phyloP scores from a whole-genome alignment of 2,888 invertebrate species.

The Lepidocyrtoides sp. region DNA sequence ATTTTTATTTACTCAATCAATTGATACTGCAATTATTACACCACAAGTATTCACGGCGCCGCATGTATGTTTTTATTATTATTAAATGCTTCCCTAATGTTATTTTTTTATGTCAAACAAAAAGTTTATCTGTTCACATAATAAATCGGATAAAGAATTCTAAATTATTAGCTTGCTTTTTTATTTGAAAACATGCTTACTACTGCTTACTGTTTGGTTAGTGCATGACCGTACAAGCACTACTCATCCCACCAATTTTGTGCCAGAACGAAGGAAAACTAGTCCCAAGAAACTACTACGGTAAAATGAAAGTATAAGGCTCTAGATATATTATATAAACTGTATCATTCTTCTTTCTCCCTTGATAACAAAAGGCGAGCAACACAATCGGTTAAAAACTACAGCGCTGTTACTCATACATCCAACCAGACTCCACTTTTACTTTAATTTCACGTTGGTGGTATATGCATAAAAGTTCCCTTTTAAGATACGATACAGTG shows the following conservation, averaged over 20 bases:
- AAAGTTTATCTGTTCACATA: too few relatives aligned
- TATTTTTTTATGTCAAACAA: not conserved
- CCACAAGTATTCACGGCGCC: not conserved
- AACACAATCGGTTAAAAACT: not conserved
- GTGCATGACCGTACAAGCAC: not conserved
- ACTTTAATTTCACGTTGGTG: conserved; percentile 9
- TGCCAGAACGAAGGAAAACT: not conserved
- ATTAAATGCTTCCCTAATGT: not conserved
- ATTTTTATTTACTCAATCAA: too few relatives aligned
- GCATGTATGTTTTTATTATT: too few relatives aligned
- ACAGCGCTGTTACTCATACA: not conserved
- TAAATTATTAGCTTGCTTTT: too few relatives aligned
- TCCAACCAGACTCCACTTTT: not conserved
- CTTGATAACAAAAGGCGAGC: not conserved
- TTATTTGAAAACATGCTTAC: too few relatives aligned
- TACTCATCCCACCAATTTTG: not conserved
- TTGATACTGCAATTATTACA: too few relatives aligned
- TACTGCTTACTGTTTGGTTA: too few relatives aligned
- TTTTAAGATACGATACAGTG: conserved; percentile 4
- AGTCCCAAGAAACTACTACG: not conserved
- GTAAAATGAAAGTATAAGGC: not conserved
- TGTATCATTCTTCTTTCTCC: not conserved
- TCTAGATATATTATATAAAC: not conserved
- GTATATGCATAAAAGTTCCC: conserved; percentile 34
- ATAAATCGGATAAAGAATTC: too few relatives aligned